Conservation (phyloP, 2,113 vertebrate species). For the Hypocryptadius cinnamomeus region DNA sequence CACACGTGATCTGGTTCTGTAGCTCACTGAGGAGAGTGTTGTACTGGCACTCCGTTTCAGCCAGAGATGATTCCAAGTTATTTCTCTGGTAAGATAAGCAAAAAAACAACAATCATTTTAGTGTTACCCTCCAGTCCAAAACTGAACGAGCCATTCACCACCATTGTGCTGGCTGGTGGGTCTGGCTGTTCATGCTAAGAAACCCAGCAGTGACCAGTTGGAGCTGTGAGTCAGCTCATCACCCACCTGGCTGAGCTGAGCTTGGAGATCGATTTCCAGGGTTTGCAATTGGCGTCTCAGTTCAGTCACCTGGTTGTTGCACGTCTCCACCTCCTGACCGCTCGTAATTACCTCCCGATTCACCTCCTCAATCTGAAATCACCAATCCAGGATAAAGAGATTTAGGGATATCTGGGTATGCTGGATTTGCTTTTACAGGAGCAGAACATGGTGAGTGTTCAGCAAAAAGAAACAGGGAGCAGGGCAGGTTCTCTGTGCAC, state of each 20-base stretch:
- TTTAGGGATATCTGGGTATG: not conserved
- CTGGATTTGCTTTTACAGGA: not conserved
- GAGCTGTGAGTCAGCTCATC: not conserved
- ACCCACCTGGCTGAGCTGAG: conserved; percentile 87
- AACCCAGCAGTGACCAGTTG: not conserved
- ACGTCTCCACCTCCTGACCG: conserved; percentile 68
- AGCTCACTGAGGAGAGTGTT: conserved; percentile 63
- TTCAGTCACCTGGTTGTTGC: conserved; percentile 70
- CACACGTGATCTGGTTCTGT: conserved; percentile 71
- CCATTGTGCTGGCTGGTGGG: not conserved
- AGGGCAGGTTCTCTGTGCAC: not conserved
- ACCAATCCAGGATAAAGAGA: not conserved
- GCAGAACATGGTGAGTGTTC: not conserved
- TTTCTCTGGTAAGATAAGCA: conserved; percentile 33
- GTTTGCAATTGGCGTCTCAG: conserved; percentile 67
- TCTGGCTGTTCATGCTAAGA: not conserved
- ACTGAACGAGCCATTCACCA: not conserved
- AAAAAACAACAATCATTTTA: not conserved
- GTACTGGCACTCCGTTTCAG: conserved; percentile 77
- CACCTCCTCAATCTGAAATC: conserved; percentile 70
- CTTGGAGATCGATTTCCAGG: conserved; percentile 89
- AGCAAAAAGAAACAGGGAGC: not conserved
- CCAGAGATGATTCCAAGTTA: conserved; percentile 66
- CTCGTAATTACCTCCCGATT: conserved; percentile 70
- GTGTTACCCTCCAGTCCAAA: not conserved